phyloP scores from a whole-genome alignment of 2,113 vertebrate species.

The Dicaeum eximium region DNA sequence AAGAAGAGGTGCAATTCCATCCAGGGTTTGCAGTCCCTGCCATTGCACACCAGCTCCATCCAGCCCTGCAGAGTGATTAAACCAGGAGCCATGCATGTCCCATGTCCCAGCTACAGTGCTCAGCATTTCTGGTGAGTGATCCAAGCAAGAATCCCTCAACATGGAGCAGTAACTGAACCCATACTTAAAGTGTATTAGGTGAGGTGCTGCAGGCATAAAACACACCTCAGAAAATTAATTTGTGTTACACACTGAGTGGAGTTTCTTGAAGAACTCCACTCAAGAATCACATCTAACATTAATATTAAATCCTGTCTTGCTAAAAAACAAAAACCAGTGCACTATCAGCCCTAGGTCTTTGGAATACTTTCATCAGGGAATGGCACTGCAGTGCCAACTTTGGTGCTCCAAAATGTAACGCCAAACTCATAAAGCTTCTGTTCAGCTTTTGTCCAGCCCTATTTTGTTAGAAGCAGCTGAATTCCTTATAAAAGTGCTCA shows the following conservation, averaged over 20 bases:
- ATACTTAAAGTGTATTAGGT: not conserved
- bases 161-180: not conserved
- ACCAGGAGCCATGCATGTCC: not conserved
- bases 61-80: not conserved
- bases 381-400: not conserved
- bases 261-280: not conserved
- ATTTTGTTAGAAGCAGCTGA: not conserved
- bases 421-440: not conserved
- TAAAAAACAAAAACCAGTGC: not conserved
- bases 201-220: not conserved
- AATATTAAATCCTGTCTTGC: not conserved
- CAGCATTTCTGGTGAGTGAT: not conserved
- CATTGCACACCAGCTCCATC: not conserved
- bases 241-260: not conserved
- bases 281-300: not conserved
- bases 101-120: not conserved
- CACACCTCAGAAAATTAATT: not conserved
- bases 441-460: not conserved
- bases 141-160: not conserved
- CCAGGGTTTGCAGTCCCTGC: not conserved
- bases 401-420: not conserved
- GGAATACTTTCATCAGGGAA: not conserved
- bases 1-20: not conserved
- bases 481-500: not conserved
- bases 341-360: not conserved